Evolutionary conservation across 2,113 vertebrate genomes (phyloP).

Genomic region (Gavialis gangeticus): DNA sequence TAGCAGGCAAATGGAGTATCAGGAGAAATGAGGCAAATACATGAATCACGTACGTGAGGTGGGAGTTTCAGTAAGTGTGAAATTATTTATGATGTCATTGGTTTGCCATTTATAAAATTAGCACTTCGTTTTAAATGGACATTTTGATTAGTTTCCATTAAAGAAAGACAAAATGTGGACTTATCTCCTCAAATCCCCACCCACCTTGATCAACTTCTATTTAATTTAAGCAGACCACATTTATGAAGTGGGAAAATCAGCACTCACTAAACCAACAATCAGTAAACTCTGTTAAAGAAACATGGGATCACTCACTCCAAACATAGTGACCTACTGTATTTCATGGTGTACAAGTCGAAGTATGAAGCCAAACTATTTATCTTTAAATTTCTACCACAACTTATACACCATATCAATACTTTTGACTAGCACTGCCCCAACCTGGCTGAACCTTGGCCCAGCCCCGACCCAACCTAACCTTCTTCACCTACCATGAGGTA

Average conservation of each 20-base stretch:
- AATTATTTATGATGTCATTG: background rate
- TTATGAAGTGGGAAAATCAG: constrained; percentile 14
- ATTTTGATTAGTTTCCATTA: constrained; percentile 42
- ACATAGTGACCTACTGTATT: constrained; percentile 15
- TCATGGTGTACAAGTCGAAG: no score
- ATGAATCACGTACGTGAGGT: background rate
- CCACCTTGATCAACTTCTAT: constrained; percentile 50
- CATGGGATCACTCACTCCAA: constrained; percentile 28
- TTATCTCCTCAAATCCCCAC: constrained; percentile 13
- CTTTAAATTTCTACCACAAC: no score
- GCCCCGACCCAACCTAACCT: no score
- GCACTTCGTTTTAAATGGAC: constrained; percentile 18
- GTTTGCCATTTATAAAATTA: constrained; percentile 17
- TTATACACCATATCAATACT: no score
- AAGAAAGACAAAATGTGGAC: constrained; percentile 11
- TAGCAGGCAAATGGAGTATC: background rate
- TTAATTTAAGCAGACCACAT: constrained; percentile 13
- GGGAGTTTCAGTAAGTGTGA: constrained; percentile 15
- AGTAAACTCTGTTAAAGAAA: background rate
- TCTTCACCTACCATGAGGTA: no score
- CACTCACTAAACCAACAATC: background rate
- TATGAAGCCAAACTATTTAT: no score
- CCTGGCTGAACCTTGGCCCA: no score
- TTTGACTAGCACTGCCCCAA: no score
- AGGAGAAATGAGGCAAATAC: background rate